A percentile compares a stretch with the other conserved stretches of the same genome.
Conservation (phyloP, 2,113 vertebrate species). For the Prinia subflava region DNA sequence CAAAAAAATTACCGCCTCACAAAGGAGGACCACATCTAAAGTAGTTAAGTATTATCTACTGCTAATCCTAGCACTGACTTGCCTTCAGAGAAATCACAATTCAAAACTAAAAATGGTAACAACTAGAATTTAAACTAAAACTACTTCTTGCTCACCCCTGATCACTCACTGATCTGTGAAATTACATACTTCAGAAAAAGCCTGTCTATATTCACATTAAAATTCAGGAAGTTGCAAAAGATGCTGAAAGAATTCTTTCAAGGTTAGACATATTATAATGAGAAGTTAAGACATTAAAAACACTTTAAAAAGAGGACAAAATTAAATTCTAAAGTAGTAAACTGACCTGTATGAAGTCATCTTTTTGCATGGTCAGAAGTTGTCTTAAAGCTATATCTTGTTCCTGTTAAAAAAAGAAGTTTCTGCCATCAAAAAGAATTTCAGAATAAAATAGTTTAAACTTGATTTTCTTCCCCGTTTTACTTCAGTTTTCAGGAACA, state of each 20-base stretch:
- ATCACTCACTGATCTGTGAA: neutral
- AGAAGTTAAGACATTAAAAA: neutral
- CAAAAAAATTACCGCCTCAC: neutral
- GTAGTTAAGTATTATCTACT: neutral
- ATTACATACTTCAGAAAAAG: neutral
- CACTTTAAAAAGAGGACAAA: neutral
- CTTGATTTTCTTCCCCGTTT: neutral
- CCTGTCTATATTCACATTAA: neutral
- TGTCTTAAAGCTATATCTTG: conserved; percentile 81
- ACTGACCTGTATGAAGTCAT: conserved; percentile 86
- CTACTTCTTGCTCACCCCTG: neutral
- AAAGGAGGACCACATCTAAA: neutral
- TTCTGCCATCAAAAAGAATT: neutral
- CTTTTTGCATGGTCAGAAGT: conserved; percentile 84
- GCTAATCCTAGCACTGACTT: neutral
- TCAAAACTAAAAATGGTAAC: neutral
- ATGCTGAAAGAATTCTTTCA: neutral
- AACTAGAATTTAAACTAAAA: neutral
- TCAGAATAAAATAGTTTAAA: neutral
- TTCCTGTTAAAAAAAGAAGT: conserved; percentile 76
- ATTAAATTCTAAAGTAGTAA: neutral
- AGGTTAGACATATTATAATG: neutral
- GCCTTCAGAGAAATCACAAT: neutral
- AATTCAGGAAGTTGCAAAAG: neutral
- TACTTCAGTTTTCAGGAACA: neutral